Base-by-base conservation (phyloP, 1,140 invertebrate species). In the Meteorus sp. region DNA sequence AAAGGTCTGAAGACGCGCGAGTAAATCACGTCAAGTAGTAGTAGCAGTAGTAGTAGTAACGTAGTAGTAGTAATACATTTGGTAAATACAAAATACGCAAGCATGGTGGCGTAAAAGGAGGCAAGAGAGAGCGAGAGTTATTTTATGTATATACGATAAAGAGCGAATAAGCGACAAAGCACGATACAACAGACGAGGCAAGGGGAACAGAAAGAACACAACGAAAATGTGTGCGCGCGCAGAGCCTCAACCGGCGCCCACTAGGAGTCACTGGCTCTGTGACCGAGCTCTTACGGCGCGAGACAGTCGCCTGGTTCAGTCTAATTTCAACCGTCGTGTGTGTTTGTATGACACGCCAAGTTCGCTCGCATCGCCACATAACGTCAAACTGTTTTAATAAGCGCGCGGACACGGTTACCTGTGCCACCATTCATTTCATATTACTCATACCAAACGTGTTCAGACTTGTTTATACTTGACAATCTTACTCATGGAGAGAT, bases 311-410 rank as follows among this genome's bases (percentile, higher is more conserved):
- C 72, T 64, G 74, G n/a, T 69, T 80, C 78, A 80, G 78, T 80
- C 78, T 78, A 80, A 79, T 80, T 80, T 80, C 76, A 80, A 80
- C 77, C 76, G 77, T 74, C 35, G 51, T 22, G 37, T 39, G 22
- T 22, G 51, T 41, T 56, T 52, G 43, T 56, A 43, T 51, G 19
- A 50, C 45, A 33, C 61, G 23, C 56, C 37, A 56, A 56, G n/a
- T n/a, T n/a, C n/a, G n/a, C n/a, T n/a, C n/a, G n/a, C n/a, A n/a
- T n/a, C n/a, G n/a, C n/a, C n/a, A n/a, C n/a, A n/a, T n/a, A n/a
- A n/a, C n/a, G n/a, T n/a, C n/a, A n/a, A n/a, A n/a, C n/a, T n/a
- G n/a, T n/a, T n/a, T n/a, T n/a, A n/a, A n/a, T n/a, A n/a, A n/a
- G n/a, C n/a, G n/a, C n/a, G n/a, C n/a, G n/a, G n/a, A n/a, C n/a